Percentiles rank a stretch among this genome's conserved stretches.
These are phyloP conservation scores for Nymphalis polychloros DNA, from an alignment of 2,888 invertebrate genomes.

Conservation along the genomic window DNA sequence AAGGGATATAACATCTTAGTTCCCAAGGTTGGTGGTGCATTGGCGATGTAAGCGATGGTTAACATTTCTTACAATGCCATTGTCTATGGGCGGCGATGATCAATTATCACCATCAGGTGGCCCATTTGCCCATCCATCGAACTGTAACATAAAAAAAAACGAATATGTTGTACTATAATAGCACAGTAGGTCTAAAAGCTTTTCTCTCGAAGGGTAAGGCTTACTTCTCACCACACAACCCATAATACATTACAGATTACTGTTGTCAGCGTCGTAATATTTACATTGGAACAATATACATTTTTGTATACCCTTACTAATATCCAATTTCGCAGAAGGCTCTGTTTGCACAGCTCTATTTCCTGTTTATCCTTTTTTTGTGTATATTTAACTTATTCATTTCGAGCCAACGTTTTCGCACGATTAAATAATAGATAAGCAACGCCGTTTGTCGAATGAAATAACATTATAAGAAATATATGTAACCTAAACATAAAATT, in stretches of 20 bases:
- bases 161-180: neutral
- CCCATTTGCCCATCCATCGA: too few relatives aligned
- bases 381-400: conserved; percentile 44
- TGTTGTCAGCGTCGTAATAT: conserved; percentile 37
- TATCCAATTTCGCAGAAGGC: conserved; percentile 71
- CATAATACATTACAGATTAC: conserved; percentile 29
- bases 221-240: conserved; percentile 22
- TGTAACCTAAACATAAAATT: neutral
- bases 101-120: too few relatives aligned
- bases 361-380: conserved; percentile 60
- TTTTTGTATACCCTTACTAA: conserved; percentile 44
- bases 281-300: conserved; percentile 41
- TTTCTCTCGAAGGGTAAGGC: conserved; percentile 17
- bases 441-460: too few relatives aligned
- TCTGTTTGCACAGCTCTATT: conserved; percentile 64
- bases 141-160: too few relatives aligned
- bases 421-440: neutral
- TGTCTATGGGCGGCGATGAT: too few relatives aligned
- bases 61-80: too few relatives aligned
- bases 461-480: neutral
- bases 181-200: neutral
- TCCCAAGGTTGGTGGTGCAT: too few relatives aligned
- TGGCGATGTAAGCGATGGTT: too few relatives aligned
- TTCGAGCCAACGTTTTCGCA: conserved; percentile 29
- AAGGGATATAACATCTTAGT: too few relatives aligned